These are phyloP conservation scores for Caradrina kadenii DNA, from an alignment of 2,888 invertebrate species.

Conservation along the genomic window DNA sequence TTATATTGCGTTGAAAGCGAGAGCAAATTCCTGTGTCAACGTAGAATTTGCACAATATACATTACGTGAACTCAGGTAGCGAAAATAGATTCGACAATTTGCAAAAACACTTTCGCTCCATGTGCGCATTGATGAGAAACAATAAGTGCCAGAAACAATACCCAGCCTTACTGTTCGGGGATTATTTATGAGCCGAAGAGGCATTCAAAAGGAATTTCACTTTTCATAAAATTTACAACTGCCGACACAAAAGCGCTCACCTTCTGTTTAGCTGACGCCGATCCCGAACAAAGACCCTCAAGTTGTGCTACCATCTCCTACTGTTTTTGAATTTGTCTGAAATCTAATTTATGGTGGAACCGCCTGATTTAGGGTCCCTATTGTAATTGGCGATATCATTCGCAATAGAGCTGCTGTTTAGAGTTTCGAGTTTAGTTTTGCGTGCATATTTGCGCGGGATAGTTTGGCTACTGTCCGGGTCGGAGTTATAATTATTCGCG, in stretches of 20 bases:
- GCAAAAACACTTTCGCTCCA: slow-evolving; percentile 84
- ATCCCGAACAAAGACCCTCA: slow-evolving; percentile 86
- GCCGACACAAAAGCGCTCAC: slow-evolving; percentile 86
- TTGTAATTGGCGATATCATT: slow-evolving; percentile 86
- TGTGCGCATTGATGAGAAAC: slow-evolving; percentile 87
- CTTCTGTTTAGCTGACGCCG: slow-evolving; percentile 90
- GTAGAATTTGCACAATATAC: slow-evolving; percentile 75
- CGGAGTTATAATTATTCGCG: slow-evolving; percentile 57
- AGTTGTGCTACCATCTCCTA: slow-evolving; percentile 89
- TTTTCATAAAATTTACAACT: slow-evolving; percentile 91
- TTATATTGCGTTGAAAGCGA: slow-evolving; percentile 66
- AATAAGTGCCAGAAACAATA: slow-evolving; percentile 89
- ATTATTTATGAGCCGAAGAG: slow-evolving; percentile 88
- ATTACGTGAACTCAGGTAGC: slow-evolving; percentile 75
- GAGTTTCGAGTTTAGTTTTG: slow-evolving; percentile 79
- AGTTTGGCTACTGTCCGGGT: slow-evolving; percentile 67
- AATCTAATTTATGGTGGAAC: slow-evolving; percentile 85
- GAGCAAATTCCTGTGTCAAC: slow-evolving; percentile 65
- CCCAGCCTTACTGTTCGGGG: slow-evolving; percentile 85
- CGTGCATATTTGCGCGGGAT: slow-evolving; percentile 71
- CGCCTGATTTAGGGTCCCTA: slow-evolving; percentile 85
- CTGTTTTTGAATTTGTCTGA: slow-evolving; percentile 90
- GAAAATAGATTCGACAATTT: slow-evolving; percentile 78
- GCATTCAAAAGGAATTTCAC: slow-evolving; percentile 90
- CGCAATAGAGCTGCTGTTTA: slow-evolving; percentile 74